Conservation (phyloP, 2,113 vertebrate genomes). For the Oryzias javanicus region DNA sequence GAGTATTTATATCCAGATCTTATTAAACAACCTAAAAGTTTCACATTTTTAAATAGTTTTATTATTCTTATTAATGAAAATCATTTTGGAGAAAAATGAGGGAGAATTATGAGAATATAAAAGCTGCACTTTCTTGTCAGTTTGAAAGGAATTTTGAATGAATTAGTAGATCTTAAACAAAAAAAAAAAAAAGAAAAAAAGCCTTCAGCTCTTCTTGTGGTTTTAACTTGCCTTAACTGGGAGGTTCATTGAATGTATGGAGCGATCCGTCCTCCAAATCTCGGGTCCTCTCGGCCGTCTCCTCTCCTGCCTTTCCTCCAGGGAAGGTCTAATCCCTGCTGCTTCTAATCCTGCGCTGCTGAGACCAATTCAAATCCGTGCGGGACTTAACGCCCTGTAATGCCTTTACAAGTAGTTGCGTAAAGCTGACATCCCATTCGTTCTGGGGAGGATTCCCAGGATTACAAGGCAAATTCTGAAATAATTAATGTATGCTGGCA, state of each 20-base stretch:
- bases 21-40: too few species aligned
- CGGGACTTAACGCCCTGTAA: slow-evolving; percentile 79
- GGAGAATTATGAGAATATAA: too few species aligned
- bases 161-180: too few species aligned
- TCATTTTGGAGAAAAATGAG: too few species aligned
- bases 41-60: too few species aligned
- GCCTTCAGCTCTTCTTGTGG: background rate
- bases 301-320: slow-evolving; percentile 38
- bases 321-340: slow-evolving; percentile 80
- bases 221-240: background rate
- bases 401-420: slow-evolving; percentile 79
- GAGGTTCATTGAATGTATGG: slow-evolving; percentile 1
- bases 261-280: slow-evolving; percentile 41
- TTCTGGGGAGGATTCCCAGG: slow-evolving; percentile 77
- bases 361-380: slow-evolving; percentile 77
- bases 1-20: too few species aligned
- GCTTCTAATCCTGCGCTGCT: slow-evolving; percentile 81
- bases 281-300: slow-evolving; percentile 28
- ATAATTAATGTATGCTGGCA: slow-evolving; percentile 78
- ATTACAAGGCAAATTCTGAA: slow-evolving; percentile 84
- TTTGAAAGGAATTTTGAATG: too few species aligned
- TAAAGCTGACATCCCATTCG: slow-evolving; percentile 82
- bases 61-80: too few species aligned
- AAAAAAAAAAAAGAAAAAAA: too few species aligned
- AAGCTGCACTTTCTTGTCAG: too few species aligned